Evolutionary conservation across 2,113 vertebrate genomes (phyloP), one percentile per base, ranked within the genome.

Genomic region (Larimichthys polyactis): DNA sequence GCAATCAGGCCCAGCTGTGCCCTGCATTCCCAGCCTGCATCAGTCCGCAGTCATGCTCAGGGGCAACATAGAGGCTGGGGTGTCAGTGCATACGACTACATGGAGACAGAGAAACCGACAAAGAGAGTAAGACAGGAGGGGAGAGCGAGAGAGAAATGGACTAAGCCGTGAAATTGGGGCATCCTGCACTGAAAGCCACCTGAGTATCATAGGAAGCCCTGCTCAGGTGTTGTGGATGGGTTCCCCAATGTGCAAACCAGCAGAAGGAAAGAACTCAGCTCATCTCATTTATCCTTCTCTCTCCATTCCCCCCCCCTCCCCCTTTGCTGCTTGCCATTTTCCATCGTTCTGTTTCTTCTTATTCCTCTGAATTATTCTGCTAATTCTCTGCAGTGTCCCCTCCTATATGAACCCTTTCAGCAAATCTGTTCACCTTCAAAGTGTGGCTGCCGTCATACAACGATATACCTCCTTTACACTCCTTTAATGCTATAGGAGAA

Each of bases 1-100:
- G 88, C 88, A 75, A 92, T 93, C 83, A 72, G 66, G 87, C 91
- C 89, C 93, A 94, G 93, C 92, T 94, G 93, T 91, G 94, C 81
- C 85, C 87, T 79, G 84, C 79, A 88, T 93, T 88, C 78, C 78
- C 82, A 79, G 84, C 66, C 89, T 79, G 86, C 89, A 81, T 90
- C 83, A 86, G 90, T 85, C 91, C 88, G 82, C 87, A 88, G 84
- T 88, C 78, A 70, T 51, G 87, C 88, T 92, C 66, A 27, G 69
- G 87, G 89, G 76, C 79, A 71, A 76, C 55, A 81, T 52, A 51
- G 72, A 84, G 48, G 83, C 71, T 32, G 69, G 20, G 81, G 54
- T 74, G 74, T 54, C 59, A 54, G 58, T 71, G 83, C 66, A 68
- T 80, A 58, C 27, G 58, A 80, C 80, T 64, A 60, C 63, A 81